phyloP scores from a whole-genome alignment of 2,888 invertebrate genomes.

The Eubasilissa splendida region DNA sequence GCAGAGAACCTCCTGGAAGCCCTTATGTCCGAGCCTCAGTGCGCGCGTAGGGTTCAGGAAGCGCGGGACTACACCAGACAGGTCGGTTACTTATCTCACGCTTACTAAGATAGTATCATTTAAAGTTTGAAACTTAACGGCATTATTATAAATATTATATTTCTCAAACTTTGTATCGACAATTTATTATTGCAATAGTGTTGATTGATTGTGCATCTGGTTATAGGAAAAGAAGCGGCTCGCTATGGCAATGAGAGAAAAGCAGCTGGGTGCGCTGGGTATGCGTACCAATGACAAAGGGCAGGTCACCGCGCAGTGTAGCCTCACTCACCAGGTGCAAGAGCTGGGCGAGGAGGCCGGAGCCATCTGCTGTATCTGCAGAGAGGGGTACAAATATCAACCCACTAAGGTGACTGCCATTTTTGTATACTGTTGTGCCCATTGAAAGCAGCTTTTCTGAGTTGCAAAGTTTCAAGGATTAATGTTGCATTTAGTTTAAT shows the following conservation, averaged over 20 bases:
- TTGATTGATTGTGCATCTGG: neutral
- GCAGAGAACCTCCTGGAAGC: slow-evolving; percentile 96
- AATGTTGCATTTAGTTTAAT: no score
- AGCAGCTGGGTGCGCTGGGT: slow-evolving; percentile 94
- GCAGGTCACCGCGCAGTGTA: slow-evolving; percentile 93
- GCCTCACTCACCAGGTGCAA: slow-evolving; percentile 93
- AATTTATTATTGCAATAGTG: no score
- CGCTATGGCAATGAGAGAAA: slow-evolving; percentile 98
- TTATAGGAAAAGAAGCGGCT: slow-evolving; percentile 92
- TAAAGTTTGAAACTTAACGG: no score
- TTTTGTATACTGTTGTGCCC: no score
- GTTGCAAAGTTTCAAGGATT: no score
- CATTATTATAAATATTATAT: no score
- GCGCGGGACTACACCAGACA: slow-evolving; percentile 92
- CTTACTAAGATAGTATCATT: no score
- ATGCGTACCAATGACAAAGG: slow-evolving; percentile 98
- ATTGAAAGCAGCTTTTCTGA: no score
- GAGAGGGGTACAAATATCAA: slow-evolving; percentile 97
- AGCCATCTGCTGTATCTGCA: slow-evolving; percentile 96
- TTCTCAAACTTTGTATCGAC: no score
- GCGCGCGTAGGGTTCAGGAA: slow-evolving; percentile 90
- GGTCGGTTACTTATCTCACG: slow-evolving; percentile 61
- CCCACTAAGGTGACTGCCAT: slow-evolving; percentile 80
- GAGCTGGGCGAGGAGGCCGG: slow-evolving; percentile 97
- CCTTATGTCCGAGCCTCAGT: slow-evolving; percentile 83